phyloP scores from a whole-genome alignment of 2,113 vertebrate species.

The Pygathrix nemaeus region DNA sequence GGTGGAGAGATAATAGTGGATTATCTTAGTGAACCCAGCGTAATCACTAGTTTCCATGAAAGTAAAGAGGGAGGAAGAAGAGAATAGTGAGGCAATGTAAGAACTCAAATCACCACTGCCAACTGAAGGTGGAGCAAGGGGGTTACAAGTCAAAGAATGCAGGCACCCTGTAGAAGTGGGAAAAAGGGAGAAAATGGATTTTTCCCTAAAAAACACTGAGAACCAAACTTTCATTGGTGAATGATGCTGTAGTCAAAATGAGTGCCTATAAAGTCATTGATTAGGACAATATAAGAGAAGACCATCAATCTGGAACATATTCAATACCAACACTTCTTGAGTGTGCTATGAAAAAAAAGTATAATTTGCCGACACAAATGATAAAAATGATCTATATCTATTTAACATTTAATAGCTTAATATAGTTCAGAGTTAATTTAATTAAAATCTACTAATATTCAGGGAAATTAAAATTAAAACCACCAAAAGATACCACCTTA shows the following conservation, averaged over 20 bases:
- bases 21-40: background rate
- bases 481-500: too few species aligned
- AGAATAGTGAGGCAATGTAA: background rate
- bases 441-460: background rate
- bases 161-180: background rate
- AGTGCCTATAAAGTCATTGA: background rate
- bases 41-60: background rate
- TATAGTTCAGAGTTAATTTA: background rate
- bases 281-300: background rate
- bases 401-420: background rate
- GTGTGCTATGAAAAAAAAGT: background rate
- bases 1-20: background rate
- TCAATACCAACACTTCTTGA: background rate
- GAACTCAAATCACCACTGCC: too few species aligned
- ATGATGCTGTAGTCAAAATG: background rate
- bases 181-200: background rate
- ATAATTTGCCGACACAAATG: background rate
- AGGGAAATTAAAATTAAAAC: too few species aligned
- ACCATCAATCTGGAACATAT: background rate
- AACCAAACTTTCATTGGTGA: background rate
- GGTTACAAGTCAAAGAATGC: accelerated
- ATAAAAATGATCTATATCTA: background rate
- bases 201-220: background rate
- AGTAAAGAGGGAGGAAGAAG: background rate
- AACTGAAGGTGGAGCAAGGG: background rate